Percentiles rank a stretch among this genome's conserved stretches.
phyloP scores from a whole-genome alignment of 2,797 vertebrate species.

The Huso huso region DNA sequence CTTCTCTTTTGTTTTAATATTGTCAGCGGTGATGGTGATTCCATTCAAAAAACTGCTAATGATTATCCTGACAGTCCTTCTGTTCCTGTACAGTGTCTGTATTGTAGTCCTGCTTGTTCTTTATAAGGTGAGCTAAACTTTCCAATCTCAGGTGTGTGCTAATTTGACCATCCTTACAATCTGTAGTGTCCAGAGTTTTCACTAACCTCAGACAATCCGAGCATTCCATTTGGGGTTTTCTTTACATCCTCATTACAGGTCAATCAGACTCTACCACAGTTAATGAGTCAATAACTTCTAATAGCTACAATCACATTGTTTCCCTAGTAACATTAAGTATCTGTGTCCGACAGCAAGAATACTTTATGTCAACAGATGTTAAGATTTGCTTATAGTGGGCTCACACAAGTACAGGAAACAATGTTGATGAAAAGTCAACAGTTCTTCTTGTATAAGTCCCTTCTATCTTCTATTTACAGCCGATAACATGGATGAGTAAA shows the following conservation, averaged over 20 bases:
- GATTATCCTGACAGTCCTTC: slow-evolving; percentile 34
- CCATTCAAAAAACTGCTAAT: slow-evolving; percentile 19
- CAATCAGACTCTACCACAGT: too few relatives aligned
- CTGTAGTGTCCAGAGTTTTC: too few relatives aligned
- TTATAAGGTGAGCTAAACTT: slow-evolving; percentile 45
- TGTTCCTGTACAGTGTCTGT: slow-evolving; percentile 40
- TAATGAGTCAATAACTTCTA: not conserved
- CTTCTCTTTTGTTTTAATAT: slow-evolving; percentile 19
- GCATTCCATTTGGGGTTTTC: too few relatives aligned
- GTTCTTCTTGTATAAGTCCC: not conserved
- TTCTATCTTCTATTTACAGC: slow-evolving; percentile 28
- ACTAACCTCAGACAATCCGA: too few relatives aligned
- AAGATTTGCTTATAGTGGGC: too few relatives aligned
- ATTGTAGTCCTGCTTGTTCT: slow-evolving; percentile 38
- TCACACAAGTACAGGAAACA: too few relatives aligned
- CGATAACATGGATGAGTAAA: slow-evolving; percentile 23
- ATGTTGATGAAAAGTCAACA: too few relatives aligned
- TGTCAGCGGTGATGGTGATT: slow-evolving; percentile 29
- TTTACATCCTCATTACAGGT: too few relatives aligned
- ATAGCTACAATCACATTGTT: not conserved
- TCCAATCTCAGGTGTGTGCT: not conserved
- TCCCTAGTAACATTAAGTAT: not conserved
- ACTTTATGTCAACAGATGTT: not conserved
- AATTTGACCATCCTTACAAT: too few relatives aligned
- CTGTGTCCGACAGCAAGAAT: not conserved